A percentile compares a stretch with the other conserved stretches of the same genome.
phyloP scores from a whole-genome alignment of 1,140 invertebrate genomes.

The Pinna nobilis region DNA sequence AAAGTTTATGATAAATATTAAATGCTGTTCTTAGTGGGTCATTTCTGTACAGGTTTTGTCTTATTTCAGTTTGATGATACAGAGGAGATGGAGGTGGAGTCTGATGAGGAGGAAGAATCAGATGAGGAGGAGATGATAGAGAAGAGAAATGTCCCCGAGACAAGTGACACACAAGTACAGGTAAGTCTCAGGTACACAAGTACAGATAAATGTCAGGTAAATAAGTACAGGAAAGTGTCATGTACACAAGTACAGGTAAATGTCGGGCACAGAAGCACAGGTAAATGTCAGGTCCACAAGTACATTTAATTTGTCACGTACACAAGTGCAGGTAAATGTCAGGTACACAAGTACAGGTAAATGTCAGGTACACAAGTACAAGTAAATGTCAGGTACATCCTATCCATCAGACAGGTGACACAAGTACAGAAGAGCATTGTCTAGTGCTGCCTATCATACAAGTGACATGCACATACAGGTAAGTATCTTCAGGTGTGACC shows the following conservation, averaged over 20 bases:
- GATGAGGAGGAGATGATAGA: constrained; percentile 47
- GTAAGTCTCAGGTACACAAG: constrained; percentile 17
- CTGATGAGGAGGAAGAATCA: constrained; percentile 64
- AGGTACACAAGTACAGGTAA: background rate
- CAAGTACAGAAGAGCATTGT: no score
- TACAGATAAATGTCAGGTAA: background rate
- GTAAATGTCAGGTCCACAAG: constrained; percentile 12
- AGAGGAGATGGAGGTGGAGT: constrained; percentile 82
- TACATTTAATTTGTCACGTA: background rate
- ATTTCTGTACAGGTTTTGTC: no score
- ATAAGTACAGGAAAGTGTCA: background rate
- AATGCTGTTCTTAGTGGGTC: no score
- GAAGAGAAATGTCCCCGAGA: constrained; percentile 31
- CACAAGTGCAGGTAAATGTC: background rate
- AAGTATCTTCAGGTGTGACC: no score
- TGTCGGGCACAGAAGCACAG: constrained; percentile 43
- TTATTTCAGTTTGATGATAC: constrained; percentile 51
- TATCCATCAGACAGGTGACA: no score
- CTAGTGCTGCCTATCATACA: no score
- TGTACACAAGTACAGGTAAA: background rate
- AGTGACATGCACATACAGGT: no score
- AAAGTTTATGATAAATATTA: no score
- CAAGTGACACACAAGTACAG: constrained; percentile 41
- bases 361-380: background rate
- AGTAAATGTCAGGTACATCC: constrained; percentile 4